Evolutionary conservation across 2,888 invertebrate species (phyloP), one percentile per base, ranked within the genome.

Genomic region (Sarcophaga subvicina): DNA sequence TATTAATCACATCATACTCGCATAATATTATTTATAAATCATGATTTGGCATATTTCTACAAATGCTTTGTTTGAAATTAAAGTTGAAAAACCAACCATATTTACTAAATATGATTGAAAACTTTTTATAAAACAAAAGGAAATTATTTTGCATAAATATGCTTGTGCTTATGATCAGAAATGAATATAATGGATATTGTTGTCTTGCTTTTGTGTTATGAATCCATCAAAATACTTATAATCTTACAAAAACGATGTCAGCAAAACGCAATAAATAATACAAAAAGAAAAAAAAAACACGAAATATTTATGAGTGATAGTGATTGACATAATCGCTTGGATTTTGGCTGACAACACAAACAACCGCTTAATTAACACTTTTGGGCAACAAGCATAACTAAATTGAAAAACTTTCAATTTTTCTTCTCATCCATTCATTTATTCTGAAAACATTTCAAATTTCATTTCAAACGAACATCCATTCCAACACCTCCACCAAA

Each of bases 241-340:
- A 54, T 12, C 54, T 14, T 14, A 54, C 17, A 54, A 17, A n/a
- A 67, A 37, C 14, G 17, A 75, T 17, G 22, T 11, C 2, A 49
- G 37, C 22, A 47, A 49, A 63, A 49, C 37, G 20, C n/a, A 37
- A 62, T 17, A 17, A 71, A 60, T 10, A 25, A 27, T 72, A 22
- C 27, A n/a, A 17, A 22, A 14, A 22, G 60, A 47, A 66, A 22
- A 49, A 75, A 54, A 6, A 70, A 59, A 64, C 14, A 59, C 6
- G 54, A 63, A 64, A 59, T 60, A 45, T 60, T 10, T 63, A 37
- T 59, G 54, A 72, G 75, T 71, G 70, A 66, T 66, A 77, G 62
- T 73, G 72, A 85, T 78, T 67, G 80, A 73, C 80, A 63, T 80
- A 85, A 85, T 80, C 63, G 25, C n/a, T 37, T 67, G 47, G 67